These are phyloP conservation scores for Vireo altiloquus DNA, from an alignment of 2,113 vertebrate genomes.

Conservation along the genomic window DNA sequence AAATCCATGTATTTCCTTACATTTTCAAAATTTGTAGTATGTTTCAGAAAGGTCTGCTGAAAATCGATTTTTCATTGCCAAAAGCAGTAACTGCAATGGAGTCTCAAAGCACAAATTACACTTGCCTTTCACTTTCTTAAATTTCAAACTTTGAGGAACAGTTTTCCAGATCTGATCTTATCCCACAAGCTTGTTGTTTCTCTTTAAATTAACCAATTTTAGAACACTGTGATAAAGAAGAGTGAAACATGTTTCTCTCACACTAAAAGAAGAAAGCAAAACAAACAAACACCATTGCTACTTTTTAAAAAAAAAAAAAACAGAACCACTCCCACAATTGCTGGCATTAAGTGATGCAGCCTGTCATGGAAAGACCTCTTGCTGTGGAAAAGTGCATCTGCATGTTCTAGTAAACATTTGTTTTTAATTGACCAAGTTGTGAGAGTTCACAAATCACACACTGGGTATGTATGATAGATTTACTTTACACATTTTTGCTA, in stretches of 20 bases:
- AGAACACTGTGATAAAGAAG: not conserved
- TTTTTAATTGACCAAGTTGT: not conserved
- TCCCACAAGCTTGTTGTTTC: not conserved
- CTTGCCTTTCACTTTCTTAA: not conserved
- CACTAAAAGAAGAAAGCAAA: not conserved
- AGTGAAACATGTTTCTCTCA: not conserved
- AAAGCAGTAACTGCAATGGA: not conserved
- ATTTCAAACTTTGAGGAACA: not conserved
- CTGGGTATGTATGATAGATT: not conserved
- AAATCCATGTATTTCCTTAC: not conserved
- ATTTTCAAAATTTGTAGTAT: not conserved
- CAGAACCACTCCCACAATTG: not conserved
- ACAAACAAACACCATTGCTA: not conserved
- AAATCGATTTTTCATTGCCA: not conserved
- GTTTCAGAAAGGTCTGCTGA: not conserved
- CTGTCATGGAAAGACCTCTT: not conserved
- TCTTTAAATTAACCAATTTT: not conserved
- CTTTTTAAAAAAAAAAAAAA: too few relatives aligned
- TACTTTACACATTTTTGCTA: not conserved
- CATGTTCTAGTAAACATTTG: not conserved
- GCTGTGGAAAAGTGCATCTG: not conserved
- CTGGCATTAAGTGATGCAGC: not conserved
- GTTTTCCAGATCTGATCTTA: not conserved
- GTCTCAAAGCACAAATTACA: not conserved
- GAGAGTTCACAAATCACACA: not conserved